phyloP scores from a whole-genome alignment of 2,888 invertebrate species.

The Hydriomena furcata region DNA sequence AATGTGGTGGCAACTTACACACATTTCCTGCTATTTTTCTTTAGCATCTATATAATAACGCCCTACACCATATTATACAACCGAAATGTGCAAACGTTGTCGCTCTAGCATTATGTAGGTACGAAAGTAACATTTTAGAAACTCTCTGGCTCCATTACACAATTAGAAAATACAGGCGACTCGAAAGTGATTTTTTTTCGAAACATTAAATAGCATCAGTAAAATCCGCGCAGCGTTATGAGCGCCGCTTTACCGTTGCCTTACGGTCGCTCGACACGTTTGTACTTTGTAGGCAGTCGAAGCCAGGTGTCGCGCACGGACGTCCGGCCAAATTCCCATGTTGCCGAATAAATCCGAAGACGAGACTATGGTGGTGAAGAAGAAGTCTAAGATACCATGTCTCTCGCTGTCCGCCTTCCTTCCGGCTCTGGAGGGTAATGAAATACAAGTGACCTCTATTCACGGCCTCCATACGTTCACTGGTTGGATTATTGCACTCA shows the following conservation, averaged over 20 bases:
- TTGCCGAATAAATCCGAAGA: constrained; percentile 72
- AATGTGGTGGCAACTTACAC: no score
- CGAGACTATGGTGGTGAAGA: constrained; percentile 77
- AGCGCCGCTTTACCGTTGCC: constrained; percentile 58
- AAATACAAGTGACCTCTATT: constrained; percentile 64
- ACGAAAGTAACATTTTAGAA: no score
- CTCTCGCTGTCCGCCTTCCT: constrained; percentile 75
- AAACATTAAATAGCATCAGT: not conserved
- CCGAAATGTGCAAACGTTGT: no score
- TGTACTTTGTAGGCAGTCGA: constrained; percentile 62
- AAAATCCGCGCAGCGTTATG: constrained; percentile 49
- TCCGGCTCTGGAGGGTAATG: constrained; percentile 77
- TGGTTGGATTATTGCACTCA: constrained; percentile 69
- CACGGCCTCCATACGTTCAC: constrained; percentile 77
- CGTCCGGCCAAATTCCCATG: constrained; percentile 67
- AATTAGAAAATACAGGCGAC: no score
- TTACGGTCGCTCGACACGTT: constrained; percentile 68
- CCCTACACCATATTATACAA: no score
- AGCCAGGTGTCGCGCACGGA: constrained; percentile 68
- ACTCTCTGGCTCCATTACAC: no score
- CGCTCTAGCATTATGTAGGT: no score
- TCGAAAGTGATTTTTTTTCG: no score
- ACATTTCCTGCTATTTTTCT: no score
- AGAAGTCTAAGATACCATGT: constrained; percentile 80
- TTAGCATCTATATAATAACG: no score